phyloP scores from a whole-genome alignment of 2,888 invertebrate species.

The Epinotia brunnichana region DNA sequence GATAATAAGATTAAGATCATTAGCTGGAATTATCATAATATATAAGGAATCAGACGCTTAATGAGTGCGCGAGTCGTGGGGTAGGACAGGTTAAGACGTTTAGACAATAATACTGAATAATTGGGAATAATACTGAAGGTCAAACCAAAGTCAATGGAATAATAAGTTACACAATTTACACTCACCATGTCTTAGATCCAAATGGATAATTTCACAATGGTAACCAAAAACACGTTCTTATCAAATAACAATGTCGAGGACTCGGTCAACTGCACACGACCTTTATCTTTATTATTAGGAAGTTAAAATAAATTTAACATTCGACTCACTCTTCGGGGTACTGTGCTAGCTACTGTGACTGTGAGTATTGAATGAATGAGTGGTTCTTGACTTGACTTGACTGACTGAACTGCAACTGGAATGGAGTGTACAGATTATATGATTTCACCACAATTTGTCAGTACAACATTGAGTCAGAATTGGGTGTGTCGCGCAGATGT shows the following conservation, averaged over 20 bases:
- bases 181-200: constrained; percentile 66
- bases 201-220: constrained; percentile 31
- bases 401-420: too few relatives aligned
- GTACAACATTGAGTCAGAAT: too few relatives aligned
- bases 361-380: constrained; percentile 10
- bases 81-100: too few relatives aligned
- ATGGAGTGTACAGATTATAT: too few relatives aligned
- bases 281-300: constrained; percentile 9
- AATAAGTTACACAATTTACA: constrained; percentile 46
- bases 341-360: background rate
- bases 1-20: background rate
- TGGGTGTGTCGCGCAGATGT: too few relatives aligned
- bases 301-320: background rate
- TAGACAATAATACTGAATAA: too few relatives aligned
- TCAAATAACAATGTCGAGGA: constrained; percentile 23
- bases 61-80: too few relatives aligned
- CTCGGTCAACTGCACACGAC: constrained; percentile 22
- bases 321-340: background rate
- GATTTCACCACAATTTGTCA: too few relatives aligned
- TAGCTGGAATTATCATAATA: background rate
- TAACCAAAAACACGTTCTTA: constrained; percentile 33
- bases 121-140: constrained; percentile 59
- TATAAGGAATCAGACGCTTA: background rate
- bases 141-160: constrained; percentile 73
- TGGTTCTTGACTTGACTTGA: background rate